Conservation (phyloP, 2,888 invertebrate genomes). For the Drosophila putrida region DNA sequence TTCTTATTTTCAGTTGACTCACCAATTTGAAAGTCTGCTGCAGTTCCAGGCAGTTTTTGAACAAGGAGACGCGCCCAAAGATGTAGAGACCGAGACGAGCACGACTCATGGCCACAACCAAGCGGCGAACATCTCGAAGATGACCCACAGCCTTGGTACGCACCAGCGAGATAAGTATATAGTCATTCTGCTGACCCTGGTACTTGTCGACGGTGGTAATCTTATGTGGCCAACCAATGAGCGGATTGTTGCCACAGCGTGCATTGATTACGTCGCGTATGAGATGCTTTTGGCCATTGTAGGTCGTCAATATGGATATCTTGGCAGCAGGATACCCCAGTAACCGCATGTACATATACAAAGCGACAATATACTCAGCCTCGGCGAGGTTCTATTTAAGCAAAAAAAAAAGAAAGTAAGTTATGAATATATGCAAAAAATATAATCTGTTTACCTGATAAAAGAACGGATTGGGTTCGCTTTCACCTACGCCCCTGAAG, state of each 20-base stretch:
- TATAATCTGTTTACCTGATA: slow-evolving; percentile 90
- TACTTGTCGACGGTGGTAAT: slow-evolving; percentile 99
- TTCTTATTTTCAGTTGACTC: slow-evolving; percentile 46
- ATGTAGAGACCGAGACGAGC: slow-evolving; percentile 98
- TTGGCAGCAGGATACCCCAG: slow-evolving; percentile 98
- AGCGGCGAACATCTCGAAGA: slow-evolving; percentile 96
- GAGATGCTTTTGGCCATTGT: slow-evolving; percentile 99
- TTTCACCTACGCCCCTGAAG: slow-evolving; percentile 98
- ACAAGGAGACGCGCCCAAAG: slow-evolving; percentile 96
- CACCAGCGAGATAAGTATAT: slow-evolving; percentile 97
- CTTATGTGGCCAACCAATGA: slow-evolving; percentile 97
- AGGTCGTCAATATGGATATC: slow-evolving; percentile 98
- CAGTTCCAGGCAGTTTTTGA: slow-evolving; percentile 98
- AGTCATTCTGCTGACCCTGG: slow-evolving; percentile 99
- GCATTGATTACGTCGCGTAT: slow-evolving; percentile 97
- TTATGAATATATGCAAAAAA: slow-evolving; percentile 6
- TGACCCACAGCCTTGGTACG: slow-evolving; percentile 99
- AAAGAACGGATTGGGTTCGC: slow-evolving; percentile 99
- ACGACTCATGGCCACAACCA: slow-evolving; percentile 99
- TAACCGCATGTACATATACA: slow-evolving; percentile 99
- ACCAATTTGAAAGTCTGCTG: slow-evolving; percentile 97
- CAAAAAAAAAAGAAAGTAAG: neutral
- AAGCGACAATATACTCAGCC: slow-evolving; percentile 97
- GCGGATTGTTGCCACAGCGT: slow-evolving; percentile 96
- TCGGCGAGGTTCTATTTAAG: slow-evolving; percentile 91